Conservation (phyloP, 2,888 invertebrate genomes). For the Zygogramma bicolorata region DNA sequence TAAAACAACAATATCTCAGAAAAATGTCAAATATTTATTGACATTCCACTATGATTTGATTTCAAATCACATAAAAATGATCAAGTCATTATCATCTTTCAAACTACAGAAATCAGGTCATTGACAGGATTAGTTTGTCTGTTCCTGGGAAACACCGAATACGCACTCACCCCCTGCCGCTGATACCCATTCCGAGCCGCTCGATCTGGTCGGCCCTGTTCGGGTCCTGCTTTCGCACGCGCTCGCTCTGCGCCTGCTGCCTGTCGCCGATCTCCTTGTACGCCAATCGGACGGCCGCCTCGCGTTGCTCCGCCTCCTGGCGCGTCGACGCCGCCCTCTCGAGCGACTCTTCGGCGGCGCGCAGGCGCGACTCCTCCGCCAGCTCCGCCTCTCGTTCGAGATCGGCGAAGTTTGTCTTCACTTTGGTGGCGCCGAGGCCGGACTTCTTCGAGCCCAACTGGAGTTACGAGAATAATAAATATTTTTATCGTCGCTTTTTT, state of each 20-base stretch:
- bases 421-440: conserved; percentile 94
- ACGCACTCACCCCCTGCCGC: conserved; percentile 70
- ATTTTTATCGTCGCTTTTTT: no score
- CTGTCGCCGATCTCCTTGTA: conserved; percentile 80
- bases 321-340: conserved; percentile 65
- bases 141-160: no score
- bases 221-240: conserved; percentile 80
- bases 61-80: no score
- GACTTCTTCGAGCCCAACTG: conserved; percentile 89
- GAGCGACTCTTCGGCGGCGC: conserved; percentile 65
- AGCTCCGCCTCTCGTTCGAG: conserved; percentile 91
- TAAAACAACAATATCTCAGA: no score
- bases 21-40: no score
- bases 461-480: no score
- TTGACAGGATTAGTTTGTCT: no score
- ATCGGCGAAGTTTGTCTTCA: conserved; percentile 94
- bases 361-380: conserved; percentile 77
- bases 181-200: conserved; percentile 92
- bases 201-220: conserved; percentile 90
- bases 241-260: conserved; percentile 79
- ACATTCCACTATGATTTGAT: no score
- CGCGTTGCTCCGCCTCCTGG: conserved; percentile 77
- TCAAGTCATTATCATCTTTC: no score
- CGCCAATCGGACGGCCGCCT: conserved; percentile 78
- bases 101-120: no score